Base-by-base conservation (phyloP, 2,113 vertebrate genomes). In the Vulpes vulpes region DNA sequence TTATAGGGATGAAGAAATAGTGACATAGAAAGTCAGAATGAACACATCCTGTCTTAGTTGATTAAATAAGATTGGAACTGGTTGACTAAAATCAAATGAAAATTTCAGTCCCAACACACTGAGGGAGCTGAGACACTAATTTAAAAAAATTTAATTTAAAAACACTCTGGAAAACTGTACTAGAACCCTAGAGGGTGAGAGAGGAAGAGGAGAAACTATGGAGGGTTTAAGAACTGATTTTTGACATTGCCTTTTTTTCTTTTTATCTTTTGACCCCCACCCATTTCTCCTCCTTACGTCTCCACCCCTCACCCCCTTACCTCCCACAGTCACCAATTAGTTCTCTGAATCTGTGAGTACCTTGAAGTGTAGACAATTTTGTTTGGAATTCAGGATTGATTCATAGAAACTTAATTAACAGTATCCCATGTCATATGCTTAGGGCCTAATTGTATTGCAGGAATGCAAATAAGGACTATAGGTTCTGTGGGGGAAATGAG, bases 321-420 rank as follows among this genome's bases (percentile, higher is more conserved):
- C 1, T 55, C 30, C 2, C 55, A 55, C n/a, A 59, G 59, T 22
- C n/a, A 35, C 55, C 20, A 59, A 59, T 81, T 11, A 59, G 20
- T 81, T 59, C 22, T 81, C 55, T 81, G 11, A 38, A 59, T 59
- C 79, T 81, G 32, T 57, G n/a, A 59, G 20, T 12, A 51, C 25
- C 16, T 69, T 20, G 38, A 93, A 93, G 62, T 74, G 67, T 27
- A n/a, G 20, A 60, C 51, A 59, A 1, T 89, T 84, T 85, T 85
- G 55, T 71, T 78, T 95, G 80, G 32, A 93, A 87, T 57, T 88
- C 59, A 87, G 11, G 11, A 79, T 14, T 89, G 55, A 88, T 91
- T 79, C 5, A 91, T 23, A 88, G 59, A 94, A 84, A 60, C 30
- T 69, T 81, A 83, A 59, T 16, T n/a, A 80, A 84, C 32, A 38